These are phyloP conservation scores for Podarcis raffonei DNA, from an alignment of 2,113 vertebrate genomes.

Conservation along the genomic window DNA sequence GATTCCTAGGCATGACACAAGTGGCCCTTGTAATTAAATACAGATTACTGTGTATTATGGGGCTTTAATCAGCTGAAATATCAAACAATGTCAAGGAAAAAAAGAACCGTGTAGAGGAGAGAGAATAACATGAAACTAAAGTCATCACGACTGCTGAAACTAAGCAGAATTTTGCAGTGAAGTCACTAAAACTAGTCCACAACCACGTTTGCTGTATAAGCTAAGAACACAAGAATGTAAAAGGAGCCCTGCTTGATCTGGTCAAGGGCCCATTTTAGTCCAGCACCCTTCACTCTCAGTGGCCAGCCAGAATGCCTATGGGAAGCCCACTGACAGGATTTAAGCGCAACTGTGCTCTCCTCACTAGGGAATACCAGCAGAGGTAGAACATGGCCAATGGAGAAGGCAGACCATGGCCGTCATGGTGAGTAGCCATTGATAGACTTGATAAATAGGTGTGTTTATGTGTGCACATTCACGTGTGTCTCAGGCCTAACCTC, in stretches of 20 bases:
- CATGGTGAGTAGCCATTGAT: too few species aligned
- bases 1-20: slow-evolving; percentile 41
- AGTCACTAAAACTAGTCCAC: background rate
- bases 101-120: background rate
- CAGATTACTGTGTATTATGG: background rate
- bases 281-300: too few species aligned
- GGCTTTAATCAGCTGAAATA: slow-evolving; percentile 17
- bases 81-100: background rate
- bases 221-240: too few species aligned
- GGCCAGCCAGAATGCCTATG: too few species aligned
- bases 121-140: background rate
- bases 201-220: background rate
- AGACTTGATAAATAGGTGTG: background rate
- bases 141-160: background rate
- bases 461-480: background rate
- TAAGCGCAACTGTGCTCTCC: too few species aligned
- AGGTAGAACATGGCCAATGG: too few species aligned
- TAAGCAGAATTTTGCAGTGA: background rate
- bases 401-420: too few species aligned
- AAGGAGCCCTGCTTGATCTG: too few species aligned
- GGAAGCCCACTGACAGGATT: too few species aligned
- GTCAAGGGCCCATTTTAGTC: too few species aligned
- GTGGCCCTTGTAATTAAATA: slow-evolving; percentile 28
- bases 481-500: too few species aligned
- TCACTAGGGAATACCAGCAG: too few species aligned